Evolutionary conservation across 2,797 vertebrate species (phyloP).

Genomic region (Myoxocephalus aenaeus): DNA sequence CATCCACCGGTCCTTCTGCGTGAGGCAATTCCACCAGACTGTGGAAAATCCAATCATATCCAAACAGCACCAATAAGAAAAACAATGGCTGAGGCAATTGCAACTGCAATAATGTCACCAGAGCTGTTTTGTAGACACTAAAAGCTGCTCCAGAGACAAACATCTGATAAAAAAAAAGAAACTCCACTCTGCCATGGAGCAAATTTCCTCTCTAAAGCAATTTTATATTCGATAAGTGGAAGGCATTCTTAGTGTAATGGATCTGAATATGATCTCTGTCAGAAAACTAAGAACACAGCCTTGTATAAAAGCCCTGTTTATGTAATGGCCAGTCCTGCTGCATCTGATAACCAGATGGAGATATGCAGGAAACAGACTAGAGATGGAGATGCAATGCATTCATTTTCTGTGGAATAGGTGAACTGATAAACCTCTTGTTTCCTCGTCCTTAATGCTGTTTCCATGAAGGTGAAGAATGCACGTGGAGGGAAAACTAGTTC

Average conservation of each 20-base stretch:
- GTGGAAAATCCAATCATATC: slow-evolving; percentile 80
- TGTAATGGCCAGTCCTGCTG: slow-evolving; percentile 66
- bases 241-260: slow-evolving; percentile 85
- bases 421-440: slow-evolving; percentile 9
- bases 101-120: slow-evolving; percentile 79
- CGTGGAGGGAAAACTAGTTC: neutral
- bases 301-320: slow-evolving; percentile 71
- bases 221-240: slow-evolving; percentile 87
- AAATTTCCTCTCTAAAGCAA: slow-evolving; percentile 86
- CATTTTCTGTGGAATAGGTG: slow-evolving; percentile 50
- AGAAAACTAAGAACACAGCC: slow-evolving; percentile 82
- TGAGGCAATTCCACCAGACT: slow-evolving; percentile 73
- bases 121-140: slow-evolving; percentile 80
- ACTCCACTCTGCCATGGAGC: slow-evolving; percentile 77
- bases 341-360: slow-evolving; percentile 76
- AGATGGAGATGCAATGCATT: slow-evolving; percentile 63
- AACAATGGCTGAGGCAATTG: slow-evolving; percentile 76
- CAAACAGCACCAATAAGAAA: slow-evolving; percentile 79
- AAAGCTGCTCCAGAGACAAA: slow-evolving; percentile 83
- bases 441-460: slow-evolving; percentile 13
- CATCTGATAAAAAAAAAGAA: slow-evolving; percentile 81
- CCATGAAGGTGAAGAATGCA: slow-evolving; percentile 8
- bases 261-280: slow-evolving; percentile 85
- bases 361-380: slow-evolving; percentile 66
- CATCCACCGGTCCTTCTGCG: slow-evolving; percentile 43